Conservation (phyloP, 2,113 vertebrate species). For the Gorsachius goisagi region DNA sequence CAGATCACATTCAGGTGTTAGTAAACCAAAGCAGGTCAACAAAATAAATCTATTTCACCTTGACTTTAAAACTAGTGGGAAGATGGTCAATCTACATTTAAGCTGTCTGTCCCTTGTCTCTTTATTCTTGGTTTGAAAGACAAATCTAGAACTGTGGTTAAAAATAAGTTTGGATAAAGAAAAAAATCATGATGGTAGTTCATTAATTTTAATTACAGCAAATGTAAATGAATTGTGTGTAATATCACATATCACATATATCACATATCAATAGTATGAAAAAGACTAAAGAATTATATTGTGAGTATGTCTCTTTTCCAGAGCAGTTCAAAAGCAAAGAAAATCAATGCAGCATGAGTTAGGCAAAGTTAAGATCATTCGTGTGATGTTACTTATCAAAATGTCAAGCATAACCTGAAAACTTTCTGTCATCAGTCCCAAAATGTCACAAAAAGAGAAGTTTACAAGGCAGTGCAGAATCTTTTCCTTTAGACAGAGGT, state of each 20-base stretch:
- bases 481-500: constrained; percentile 40
- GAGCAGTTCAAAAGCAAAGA: not conserved
- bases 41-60: not conserved
- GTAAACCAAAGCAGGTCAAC: not conserved
- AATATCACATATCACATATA: not conserved
- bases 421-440: constrained; percentile 23
- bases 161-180: not conserved
- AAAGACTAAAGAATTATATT: not conserved
- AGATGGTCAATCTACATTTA: not conserved
- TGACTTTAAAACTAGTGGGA: not conserved
- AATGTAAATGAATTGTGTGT: not conserved
- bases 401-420: constrained; percentile 59
- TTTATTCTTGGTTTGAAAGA: not conserved
- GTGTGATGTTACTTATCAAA: constrained; percentile 43
- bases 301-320: not conserved
- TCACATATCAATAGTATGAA: not conserved
- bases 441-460: constrained; percentile 43
- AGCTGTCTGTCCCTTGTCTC: not conserved
- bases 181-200: not conserved
- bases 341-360: not conserved
- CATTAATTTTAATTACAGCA: not conserved
- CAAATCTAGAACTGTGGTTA: not conserved
- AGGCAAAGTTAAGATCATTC: constrained; percentile 1
- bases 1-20: not conserved
- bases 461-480: not conserved